Evolutionary conservation across 92 coral and sea anemone species (phyloP), one percentile per base, ranked within the genome.

Genomic region (Paramuricea clavata): DNA sequence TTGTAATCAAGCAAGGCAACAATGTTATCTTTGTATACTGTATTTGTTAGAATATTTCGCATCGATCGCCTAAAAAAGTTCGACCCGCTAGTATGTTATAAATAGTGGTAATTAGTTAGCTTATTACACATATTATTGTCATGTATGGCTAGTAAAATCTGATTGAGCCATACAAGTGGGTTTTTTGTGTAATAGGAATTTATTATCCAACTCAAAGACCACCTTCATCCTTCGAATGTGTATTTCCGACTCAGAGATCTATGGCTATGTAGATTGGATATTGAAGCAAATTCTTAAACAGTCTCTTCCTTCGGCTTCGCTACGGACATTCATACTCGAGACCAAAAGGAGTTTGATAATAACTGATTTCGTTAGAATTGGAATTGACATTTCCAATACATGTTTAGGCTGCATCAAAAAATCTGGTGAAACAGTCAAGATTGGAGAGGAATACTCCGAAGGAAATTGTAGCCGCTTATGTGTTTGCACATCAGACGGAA

Each of bases 391-490:
- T 72, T 72, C 78, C 78, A 72, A 72, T 22, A 59, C 67, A 15
- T 79, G 36, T 79, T 79, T 79, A 79, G 84, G 84, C 72, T 79
- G 84, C 72, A 13, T 59, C 34, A 61, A 7, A 61, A 21, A 33
- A 10, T 49, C 34, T 59, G 84, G 84, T 39, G 72, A 79, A 60
- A 54, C 3, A 59, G 19, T 79, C 28, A 34, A 44, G 73, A 59
- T 60, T 59, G 84, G 84, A 59, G 72, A 59, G 43, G 84, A 59
- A 27, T 79, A 57, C 54, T 79, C 84, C 43, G 84, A 79, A 23
- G 84, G 59, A 39, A 79, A 79, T 67, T 79, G 84, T 60, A 79
- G 73, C 73, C 84, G 73, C 19, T 32, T 79, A 21, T 79, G 84
- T 79, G 49, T 67, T 54, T 79, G 84, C 54, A 61, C 84, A 59